Conservation (phyloP, 1,140 invertebrate species). For the Plectrocnemia conspersa region DNA sequence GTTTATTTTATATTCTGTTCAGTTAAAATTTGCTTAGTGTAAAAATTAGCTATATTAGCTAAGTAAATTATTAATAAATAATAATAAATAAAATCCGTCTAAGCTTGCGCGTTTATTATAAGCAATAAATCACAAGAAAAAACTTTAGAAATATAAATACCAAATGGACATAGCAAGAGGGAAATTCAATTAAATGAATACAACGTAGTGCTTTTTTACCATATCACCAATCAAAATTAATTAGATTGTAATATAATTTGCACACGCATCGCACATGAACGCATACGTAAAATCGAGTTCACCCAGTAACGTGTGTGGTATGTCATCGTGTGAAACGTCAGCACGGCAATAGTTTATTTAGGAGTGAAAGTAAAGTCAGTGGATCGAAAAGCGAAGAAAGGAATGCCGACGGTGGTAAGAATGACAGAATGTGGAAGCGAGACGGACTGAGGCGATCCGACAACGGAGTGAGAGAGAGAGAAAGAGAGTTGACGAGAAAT, state of each 20-base stretch:
- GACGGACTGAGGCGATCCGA: slow-evolving; percentile 4
- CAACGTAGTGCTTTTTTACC: too few species aligned
- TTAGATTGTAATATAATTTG: too few species aligned
- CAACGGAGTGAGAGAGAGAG: slow-evolving; percentile 9
- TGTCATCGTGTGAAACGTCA: slow-evolving; percentile 18
- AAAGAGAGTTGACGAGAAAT: slow-evolving; percentile 9
- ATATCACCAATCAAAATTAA: too few species aligned
- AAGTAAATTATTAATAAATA: too few species aligned
- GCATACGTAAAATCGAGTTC: slow-evolving; percentile 3
- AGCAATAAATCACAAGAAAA: neutral
- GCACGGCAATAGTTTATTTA: slow-evolving; percentile 2
- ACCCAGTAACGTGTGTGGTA: slow-evolving; percentile 8
- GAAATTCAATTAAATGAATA: neutral
- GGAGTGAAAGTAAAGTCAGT: slow-evolving; percentile 24
- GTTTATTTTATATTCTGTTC: too few species aligned
- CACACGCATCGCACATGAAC: neutral
- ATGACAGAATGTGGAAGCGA: slow-evolving; percentile 4
- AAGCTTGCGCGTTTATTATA: too few species aligned
- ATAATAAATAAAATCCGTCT: too few species aligned
- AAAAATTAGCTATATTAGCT: too few species aligned
- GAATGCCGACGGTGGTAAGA: too few species aligned
- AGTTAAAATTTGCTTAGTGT: too few species aligned
- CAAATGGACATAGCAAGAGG: too few species aligned
- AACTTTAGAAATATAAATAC: too few species aligned
- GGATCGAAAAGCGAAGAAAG: slow-evolving; percentile 23